Evolutionary conservation across 2,113 vertebrate species (phyloP).

Genomic region (Rostratula benghalensis): DNA sequence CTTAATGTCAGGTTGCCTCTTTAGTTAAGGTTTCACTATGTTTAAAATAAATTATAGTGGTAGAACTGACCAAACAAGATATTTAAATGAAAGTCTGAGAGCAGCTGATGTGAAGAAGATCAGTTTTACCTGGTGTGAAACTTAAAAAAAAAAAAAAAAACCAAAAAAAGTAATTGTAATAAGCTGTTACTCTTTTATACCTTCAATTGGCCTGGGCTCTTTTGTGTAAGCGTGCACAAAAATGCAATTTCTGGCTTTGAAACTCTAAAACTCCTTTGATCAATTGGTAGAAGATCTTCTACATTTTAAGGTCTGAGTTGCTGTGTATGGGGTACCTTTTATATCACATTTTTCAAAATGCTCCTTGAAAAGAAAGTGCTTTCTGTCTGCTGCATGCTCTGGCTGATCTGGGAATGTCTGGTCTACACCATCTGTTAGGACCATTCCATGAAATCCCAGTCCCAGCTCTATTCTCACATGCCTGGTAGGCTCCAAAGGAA

Average conservation of each 20-base stretch:
- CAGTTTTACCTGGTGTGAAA: background rate
- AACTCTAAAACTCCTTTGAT: background rate
- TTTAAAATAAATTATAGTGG: constrained; percentile 67
- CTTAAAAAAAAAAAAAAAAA: background rate
- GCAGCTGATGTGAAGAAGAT: constrained; percentile 6
- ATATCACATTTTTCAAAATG: background rate
- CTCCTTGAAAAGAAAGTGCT: background rate
- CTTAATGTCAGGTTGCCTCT: constrained; percentile 61
- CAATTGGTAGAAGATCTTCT: background rate
- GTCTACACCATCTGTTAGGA: background rate
- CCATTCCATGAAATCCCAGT: background rate
- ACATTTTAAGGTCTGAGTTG: background rate
- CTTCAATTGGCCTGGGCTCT: background rate
- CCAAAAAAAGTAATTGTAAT: background rate
- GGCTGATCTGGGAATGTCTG: background rate
- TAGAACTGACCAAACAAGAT: constrained; percentile 68
- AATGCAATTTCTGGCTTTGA: background rate
- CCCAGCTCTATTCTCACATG: background rate
- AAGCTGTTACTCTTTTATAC: background rate
- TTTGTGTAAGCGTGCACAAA: background rate
- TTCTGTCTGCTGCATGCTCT: background rate
- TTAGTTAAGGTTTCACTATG: constrained; percentile 61
- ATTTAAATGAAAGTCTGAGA: constrained; percentile 35
- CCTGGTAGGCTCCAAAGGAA: background rate
- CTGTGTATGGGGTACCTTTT: background rate